Percentiles rank a stretch among this genome's conserved stretches.
These are phyloP conservation scores for Vulpes vulpes DNA, from an alignment of 2,113 vertebrate species.

Conservation along the genomic window DNA sequence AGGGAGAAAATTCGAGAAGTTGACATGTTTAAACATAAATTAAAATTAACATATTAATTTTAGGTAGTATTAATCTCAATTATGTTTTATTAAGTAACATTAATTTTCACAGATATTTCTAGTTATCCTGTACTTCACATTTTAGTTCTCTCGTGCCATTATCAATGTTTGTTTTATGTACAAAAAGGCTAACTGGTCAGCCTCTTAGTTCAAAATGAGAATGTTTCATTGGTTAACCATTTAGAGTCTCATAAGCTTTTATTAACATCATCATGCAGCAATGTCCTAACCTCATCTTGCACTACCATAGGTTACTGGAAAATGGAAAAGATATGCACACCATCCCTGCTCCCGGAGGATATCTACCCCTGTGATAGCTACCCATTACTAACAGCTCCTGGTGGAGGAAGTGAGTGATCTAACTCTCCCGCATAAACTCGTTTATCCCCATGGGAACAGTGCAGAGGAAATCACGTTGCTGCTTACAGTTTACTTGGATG, in stretches of 20 bases:
- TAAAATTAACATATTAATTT: background rate
- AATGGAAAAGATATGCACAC: conserved; percentile 96
- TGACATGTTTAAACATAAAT: background rate
- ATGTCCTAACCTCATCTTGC: conserved; percentile 89
- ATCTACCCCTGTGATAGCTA: conserved; percentile 95
- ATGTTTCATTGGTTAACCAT: conserved; percentile 72
- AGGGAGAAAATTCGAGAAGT: background rate
- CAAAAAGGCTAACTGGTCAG: conserved; percentile 62
- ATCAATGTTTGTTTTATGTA: conserved; percentile 43
- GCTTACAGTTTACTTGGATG: background rate
- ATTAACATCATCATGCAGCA: conserved; percentile 85
- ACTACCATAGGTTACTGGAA: conserved; percentile 99
- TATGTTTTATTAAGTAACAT: conserved; percentile 66
- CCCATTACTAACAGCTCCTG: conserved; percentile 98
- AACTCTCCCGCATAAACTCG: conserved; percentile 76
- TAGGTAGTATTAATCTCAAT: background rate
- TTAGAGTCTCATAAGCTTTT: conserved; percentile 84
- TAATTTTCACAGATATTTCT: conserved; percentile 28
- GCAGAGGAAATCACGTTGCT: conserved; percentile 41
- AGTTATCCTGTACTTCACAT: conserved; percentile 33
- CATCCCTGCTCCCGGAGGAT: conserved; percentile 94
- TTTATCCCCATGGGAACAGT: conserved; percentile 73
- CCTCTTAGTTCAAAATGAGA: conserved; percentile 71
- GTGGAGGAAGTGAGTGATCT: conserved; percentile 98
- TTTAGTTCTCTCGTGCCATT: conserved; percentile 22